Conservation (phyloP, 2,113 vertebrate genomes). For the Ardeotis arabs region DNA sequence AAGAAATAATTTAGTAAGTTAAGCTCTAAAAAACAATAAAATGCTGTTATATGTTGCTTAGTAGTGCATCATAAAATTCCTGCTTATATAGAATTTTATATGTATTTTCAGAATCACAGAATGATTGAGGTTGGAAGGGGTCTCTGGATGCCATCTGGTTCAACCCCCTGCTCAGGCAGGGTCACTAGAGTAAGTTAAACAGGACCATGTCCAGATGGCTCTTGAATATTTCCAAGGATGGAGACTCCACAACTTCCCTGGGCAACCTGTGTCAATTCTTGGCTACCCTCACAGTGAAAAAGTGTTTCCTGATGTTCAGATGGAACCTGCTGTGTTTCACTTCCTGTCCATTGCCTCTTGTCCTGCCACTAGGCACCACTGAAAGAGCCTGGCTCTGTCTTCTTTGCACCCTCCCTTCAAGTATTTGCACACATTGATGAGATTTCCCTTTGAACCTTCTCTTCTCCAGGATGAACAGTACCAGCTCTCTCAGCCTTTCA, state of each 20-base stretch:
- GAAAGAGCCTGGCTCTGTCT: neutral
- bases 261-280: neutral
- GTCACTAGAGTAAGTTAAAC: neutral
- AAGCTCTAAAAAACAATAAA: neutral
- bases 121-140: neutral
- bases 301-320: neutral
- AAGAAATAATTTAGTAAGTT: neutral
- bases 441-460: neutral
- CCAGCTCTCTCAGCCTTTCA: neutral
- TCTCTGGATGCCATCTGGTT: neutral
- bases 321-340: fast-evolving
- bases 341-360: neutral
- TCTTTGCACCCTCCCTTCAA: neutral
- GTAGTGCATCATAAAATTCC: neutral
- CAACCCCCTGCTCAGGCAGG: neutral
- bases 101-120: neutral
- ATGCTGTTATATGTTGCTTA: neutral
- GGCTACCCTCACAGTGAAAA: neutral
- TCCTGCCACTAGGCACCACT: neutral
- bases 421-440: neutral
- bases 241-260: neutral
- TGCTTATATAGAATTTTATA: neutral
- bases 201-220: neutral
- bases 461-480: neutral
- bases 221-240: neutral